phyloP scores from a whole-genome alignment of 2,113 vertebrate genomes.

The Pomatostomus ruficeps region DNA sequence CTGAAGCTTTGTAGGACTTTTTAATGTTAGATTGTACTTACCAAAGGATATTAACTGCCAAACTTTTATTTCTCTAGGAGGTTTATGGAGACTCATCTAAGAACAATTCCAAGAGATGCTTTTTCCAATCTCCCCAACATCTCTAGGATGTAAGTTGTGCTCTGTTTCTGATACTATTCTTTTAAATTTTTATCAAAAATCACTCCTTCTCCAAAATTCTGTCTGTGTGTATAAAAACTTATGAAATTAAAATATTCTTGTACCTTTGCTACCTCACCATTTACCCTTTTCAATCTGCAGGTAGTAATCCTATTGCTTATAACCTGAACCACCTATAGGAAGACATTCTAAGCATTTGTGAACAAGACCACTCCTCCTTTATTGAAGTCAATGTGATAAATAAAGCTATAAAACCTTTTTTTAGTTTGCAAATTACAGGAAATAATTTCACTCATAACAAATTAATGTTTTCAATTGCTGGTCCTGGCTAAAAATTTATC shows the following conservation, averaged over 20 bases:
- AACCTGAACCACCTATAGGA: neutral
- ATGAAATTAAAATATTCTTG: neutral
- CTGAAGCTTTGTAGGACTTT: neutral
- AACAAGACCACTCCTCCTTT: neutral
- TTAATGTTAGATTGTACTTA: neutral
- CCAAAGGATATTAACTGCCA: neutral
- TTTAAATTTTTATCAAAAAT: neutral
- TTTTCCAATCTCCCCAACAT: constrained; percentile 89
- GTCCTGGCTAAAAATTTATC: neutral
- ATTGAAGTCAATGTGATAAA: neutral
- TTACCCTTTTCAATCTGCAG: neutral
- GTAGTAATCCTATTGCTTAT: neutral
- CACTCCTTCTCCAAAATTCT: neutral
- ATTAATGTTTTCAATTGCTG: neutral
- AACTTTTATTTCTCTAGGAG: constrained; percentile 74
- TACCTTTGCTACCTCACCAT: neutral
- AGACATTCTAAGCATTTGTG: neutral
- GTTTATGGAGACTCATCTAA: constrained; percentile 86
- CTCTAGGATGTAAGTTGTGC: constrained; percentile 89
- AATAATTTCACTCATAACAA: neutral
- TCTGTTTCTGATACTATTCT: neutral
- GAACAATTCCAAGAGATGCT: constrained; percentile 77
- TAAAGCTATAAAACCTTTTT: neutral
- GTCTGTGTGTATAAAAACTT: neutral
- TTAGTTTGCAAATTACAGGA: neutral